Evolutionary conservation across 2,888 invertebrate genomes (phyloP).

Genomic region (Entomobrya proxima): DNA sequence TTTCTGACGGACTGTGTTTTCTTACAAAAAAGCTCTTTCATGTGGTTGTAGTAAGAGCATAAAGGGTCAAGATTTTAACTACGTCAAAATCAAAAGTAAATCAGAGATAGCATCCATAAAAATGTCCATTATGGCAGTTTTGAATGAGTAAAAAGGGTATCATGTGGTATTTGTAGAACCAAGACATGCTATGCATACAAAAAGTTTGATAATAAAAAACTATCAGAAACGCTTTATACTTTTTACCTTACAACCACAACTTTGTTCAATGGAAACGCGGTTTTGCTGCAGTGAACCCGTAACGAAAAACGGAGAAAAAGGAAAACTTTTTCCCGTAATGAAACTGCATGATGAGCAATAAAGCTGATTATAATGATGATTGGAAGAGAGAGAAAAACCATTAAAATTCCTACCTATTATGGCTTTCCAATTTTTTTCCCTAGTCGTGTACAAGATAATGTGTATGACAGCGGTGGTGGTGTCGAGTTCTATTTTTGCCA

Average conservation of each 20-base stretch:
- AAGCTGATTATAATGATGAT: constrained; percentile 67
- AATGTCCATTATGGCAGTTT: not conserved
- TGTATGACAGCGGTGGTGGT: no score
- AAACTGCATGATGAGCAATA: constrained; percentile 62
- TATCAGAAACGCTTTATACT: no score
- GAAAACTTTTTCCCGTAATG: constrained; percentile 3
- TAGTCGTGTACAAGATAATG: not conserved
- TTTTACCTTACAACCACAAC: not conserved
- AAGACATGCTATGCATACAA: not conserved
- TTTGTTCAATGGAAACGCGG: not conserved
- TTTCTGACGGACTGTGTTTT: not conserved
- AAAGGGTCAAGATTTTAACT: not conserved
- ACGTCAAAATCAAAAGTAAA: constrained; percentile 34
- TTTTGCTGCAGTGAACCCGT: not conserved
- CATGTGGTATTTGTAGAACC: not conserved
- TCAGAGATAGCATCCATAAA: not conserved
- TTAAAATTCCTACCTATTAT: constrained; percentile 53
- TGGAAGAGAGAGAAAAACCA: constrained; percentile 50
- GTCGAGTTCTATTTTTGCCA: not conserved
- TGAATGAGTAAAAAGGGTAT: not conserved
- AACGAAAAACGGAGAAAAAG: not conserved
- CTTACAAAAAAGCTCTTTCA: not conserved
- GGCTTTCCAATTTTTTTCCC: constrained; percentile 35
- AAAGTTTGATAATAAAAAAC: no score
- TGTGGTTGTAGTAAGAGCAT: not conserved